These are phyloP conservation scores for Ctena decussata DNA, from an alignment of 2,888 invertebrate genomes.

Conservation along the genomic window DNA sequence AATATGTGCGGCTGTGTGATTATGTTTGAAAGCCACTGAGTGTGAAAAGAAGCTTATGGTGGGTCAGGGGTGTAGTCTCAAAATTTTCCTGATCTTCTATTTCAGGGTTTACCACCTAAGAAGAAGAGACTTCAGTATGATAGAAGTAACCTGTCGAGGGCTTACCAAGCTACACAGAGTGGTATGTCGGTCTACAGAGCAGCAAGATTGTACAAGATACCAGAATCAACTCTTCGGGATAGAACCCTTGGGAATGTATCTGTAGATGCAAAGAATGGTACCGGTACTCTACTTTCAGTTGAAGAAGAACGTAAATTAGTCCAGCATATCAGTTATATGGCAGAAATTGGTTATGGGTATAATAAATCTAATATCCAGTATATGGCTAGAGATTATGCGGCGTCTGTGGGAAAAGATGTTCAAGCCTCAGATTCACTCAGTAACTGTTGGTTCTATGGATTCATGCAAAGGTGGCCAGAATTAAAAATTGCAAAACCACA, in stretches of 20 bases:
- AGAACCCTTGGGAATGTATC: conserved; percentile 9
- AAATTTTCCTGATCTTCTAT: too few relatives aligned
- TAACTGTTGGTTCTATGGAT: background rate
- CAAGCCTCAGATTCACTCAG: background rate
- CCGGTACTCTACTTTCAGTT: background rate
- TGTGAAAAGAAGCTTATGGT: too few relatives aligned
- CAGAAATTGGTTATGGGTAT: background rate
- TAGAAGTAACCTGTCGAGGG: too few relatives aligned
- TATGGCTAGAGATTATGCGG: background rate
- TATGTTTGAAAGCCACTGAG: too few relatives aligned
- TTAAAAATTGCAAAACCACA: background rate
- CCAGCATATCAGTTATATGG: background rate
- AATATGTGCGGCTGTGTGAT: too few relatives aligned
- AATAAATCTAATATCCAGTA: background rate
- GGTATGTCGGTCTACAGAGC: conserved; percentile 30
- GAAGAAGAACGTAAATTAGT: conserved; percentile 1
- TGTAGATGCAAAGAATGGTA: background rate
- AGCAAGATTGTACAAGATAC: background rate
- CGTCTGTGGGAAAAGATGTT: background rate
- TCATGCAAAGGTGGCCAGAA: background rate
- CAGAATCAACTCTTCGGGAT: conserved; percentile 20
- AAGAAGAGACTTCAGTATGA: too few relatives aligned
- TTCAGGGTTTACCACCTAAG: too few relatives aligned
- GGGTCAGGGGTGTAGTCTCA: too few relatives aligned
- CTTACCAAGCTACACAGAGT: too few relatives aligned